Evolutionary conservation across 2,113 vertebrate genomes (phyloP), one percentile per base, ranked within the genome.

Genomic region (Aegithalos caudatus): DNA sequence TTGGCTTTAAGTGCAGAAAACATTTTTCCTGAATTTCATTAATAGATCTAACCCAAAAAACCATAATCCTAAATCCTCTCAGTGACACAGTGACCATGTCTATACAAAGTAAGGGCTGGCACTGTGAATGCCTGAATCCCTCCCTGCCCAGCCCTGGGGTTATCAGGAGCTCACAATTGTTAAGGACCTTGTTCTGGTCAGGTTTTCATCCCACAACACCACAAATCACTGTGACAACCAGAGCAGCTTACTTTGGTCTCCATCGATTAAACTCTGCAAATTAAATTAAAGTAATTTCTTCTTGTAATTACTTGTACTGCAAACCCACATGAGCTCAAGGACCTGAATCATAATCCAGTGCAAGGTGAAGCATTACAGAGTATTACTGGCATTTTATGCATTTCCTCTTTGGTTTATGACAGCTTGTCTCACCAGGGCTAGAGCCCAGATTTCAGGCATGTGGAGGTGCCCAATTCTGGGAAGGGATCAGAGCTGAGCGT

Each of bases 221-320:
- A 65, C 38, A 64, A 91, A 94, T 67, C 47, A 45, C 45, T 56
- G 40, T 76, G 69, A 81, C 69, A 94, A 64, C 20, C 69, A 79
- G 37, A 72, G 69, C 56, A 51, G 35, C 56, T 77, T 38, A 20
- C 81, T 89, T 60, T 81, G 57, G 38, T 81, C 57, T 29, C 73
- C 84, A 89, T 76, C 0, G 12, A 92, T 92, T 84, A 81, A 78
- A 23, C 11, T 72, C 40, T 37, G 65, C 86, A 89, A 97, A 96
- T 95, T 92, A 73, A 93, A 90, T 94, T 83, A 70, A 77, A 87
- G 56, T 40, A 37, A 88, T 86, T 93, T 93, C 29, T 94, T 53
- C 73, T 57, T n/a, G 61, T 91, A 94, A 84, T 94, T 92, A 81
- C 82, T 67, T 74, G 45, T 92, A 35, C 77, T 91, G 88, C 67